Evolutionary conservation across 1,140 invertebrate species (phyloP), one percentile per base, ranked within the genome.

Genomic region (Colletes gigas): DNA sequence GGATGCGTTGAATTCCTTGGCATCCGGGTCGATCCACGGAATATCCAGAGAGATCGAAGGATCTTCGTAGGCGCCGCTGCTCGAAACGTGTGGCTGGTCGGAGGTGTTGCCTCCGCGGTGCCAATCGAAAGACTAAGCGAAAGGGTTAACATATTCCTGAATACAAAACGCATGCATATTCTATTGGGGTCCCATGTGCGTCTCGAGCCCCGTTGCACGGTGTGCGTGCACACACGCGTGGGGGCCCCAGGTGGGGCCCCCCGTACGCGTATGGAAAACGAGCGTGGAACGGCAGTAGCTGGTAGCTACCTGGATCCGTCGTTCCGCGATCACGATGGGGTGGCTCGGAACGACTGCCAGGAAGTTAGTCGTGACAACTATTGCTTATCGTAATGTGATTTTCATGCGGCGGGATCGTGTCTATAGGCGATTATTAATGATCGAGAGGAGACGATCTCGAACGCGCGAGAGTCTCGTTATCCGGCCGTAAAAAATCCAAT

Each of bases 91-190:
- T 69, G 75, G 14, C 1, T 8, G 17, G n/a, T 72, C 66, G 59
- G 91, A 93, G 93, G 89, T 93, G 92, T 93, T 93, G 89, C 90
- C 87, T 86, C 89, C 75, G 83, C 90, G 88, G 87, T 90, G 92
- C 89, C 92, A 91, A 92, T 93, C 88, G 89, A 88, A 92, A 92
- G 92, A 93, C 93, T 93, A 93, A 93, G 83, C 90, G 75, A 91
- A 93, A 92, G 92, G 93, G 92, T 93, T 93, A 93, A 92, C 89
- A 91, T 93, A 93, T 93, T 93, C 89, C 80, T 87, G 90, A 92
- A 90, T 92, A 92, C 86, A 90, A 92, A 92, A 92, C 89, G 73
- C 88, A 92, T 92, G 91, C 90, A 91, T 89, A 90, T 91, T 89
- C 81, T 68, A 87, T 85, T 63, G 83, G 83, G 84, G 88, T 89